These are phyloP conservation scores for Helicoverpa zea DNA, from an alignment of 1,140 invertebrate species.

Conservation along the genomic window DNA sequence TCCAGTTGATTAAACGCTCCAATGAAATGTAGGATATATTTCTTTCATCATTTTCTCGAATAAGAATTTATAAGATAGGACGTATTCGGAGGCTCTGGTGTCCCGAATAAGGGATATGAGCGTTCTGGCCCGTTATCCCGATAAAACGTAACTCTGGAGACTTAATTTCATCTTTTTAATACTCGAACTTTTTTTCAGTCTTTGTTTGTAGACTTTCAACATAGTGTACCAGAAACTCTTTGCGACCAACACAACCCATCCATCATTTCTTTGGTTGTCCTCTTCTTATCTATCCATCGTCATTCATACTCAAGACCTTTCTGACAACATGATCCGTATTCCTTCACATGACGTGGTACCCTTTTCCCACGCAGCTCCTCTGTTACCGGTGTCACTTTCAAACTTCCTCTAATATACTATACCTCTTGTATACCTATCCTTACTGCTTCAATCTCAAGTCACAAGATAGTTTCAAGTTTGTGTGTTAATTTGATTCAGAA, in stretches of 20 bases:
- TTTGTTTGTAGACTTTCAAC: neutral
- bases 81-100: conserved; percentile 28
- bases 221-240: no score
- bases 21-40: conserved; percentile 4
- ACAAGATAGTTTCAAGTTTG: conserved; percentile 3
- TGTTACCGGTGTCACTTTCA: no score
- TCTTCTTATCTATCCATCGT: no score
- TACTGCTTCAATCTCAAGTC: neutral
- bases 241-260: no score
- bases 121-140: conserved; percentile 11
- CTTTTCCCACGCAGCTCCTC: no score
- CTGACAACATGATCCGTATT: no score
- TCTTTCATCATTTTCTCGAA: conserved; percentile 24
- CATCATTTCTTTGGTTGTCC: no score
- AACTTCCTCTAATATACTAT: no score
- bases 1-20: no score
- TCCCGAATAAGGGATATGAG: conserved; percentile 17
- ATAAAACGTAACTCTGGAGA: neutral
- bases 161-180: conserved; percentile 3
- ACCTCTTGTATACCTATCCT: neutral
- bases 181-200: neutral
- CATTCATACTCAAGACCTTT: no score
- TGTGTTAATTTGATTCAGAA: conserved; percentile 20
- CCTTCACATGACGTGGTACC: no score
- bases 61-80: conserved; percentile 32